Evolutionary conservation across 1,140 invertebrate genomes (phyloP).

Genomic region (Aphidius ervi): DNA sequence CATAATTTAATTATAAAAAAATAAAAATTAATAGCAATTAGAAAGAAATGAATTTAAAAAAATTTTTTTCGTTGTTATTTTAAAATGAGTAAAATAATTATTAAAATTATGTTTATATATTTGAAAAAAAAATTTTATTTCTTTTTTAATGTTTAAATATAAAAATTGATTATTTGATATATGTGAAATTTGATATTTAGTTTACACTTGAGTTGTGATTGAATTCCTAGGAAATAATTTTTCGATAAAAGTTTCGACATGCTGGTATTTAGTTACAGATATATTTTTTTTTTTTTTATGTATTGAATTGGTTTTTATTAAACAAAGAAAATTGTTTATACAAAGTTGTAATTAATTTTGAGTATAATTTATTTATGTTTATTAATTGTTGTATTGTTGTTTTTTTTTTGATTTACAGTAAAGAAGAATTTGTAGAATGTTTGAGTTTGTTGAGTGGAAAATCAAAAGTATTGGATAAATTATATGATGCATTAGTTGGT

Average conservation of each 20-base stretch:
- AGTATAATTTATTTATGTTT: too few relatives aligned
- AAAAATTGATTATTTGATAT: not conserved
- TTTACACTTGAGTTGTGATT: too few relatives aligned
- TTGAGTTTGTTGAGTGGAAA: conserved; percentile 27
- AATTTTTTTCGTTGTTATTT: not conserved
- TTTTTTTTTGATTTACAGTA: too few relatives aligned
- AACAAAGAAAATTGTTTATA: conserved; percentile 25
- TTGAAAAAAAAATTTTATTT: not conserved
- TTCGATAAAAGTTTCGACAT: too few relatives aligned
- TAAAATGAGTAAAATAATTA: not conserved
- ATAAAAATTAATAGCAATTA: not conserved
- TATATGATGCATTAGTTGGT: conserved; percentile 31
- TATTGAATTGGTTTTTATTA: conserved; percentile 5
- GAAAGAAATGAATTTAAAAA: not conserved
- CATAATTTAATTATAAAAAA: too few relatives aligned
- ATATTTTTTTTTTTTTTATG: conserved; percentile 8
- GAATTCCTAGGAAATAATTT: too few relatives aligned
- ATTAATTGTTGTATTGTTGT: too few relatives aligned
- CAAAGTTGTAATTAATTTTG: too few relatives aligned
- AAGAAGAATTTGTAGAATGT: conserved; percentile 27
- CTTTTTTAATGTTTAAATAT: not conserved
- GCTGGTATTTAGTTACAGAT: not conserved
- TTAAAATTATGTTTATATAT: too few relatives aligned
- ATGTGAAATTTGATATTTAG: too few relatives aligned
- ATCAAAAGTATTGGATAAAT: conserved; percentile 18